Base-by-base conservation (phyloP, 1,140 invertebrate species). In the Penaeus vannamei region DNA sequence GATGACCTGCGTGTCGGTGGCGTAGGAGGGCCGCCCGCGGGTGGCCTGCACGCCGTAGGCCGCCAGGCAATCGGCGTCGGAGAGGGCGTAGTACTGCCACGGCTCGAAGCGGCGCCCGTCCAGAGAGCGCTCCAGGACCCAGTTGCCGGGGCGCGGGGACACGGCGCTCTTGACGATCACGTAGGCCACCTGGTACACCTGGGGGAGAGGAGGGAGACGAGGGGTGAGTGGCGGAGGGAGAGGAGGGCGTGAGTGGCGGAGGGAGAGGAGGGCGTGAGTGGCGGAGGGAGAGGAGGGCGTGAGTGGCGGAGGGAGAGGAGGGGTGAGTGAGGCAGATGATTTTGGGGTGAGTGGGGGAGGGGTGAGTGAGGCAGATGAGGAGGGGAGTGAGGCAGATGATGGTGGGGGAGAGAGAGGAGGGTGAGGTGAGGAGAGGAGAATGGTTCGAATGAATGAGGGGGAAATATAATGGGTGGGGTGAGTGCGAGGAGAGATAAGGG, bases 151-250 rank as follows among this genome's bases (percentile, higher is more conserved):
- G 42, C 97, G 94, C 0, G 98, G 97, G 0, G 97, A 98, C 83
- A 96, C 97, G 1, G 96, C 98, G 10, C 97, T 95, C 93, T 98
- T 98, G 20, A 99, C 94, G 91, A 97, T 97, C 1, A 99, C 95
- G 93, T 98, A 97, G 1, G 97, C 96, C 2, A 99, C 95, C 94
- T 99, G 97, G 93, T 98, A 98, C 90, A 97, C 95, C 98, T 99
- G 94, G 20, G 85, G 92, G 92, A 12, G 22, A 61, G 59, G 19
- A 0, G 53, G 46, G 42, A 42, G 84, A 32, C 2, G 19, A 46
- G 42, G 12, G 36, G 20, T 12, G 29, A 10, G 77, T n/a, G 46
- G 86, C 32, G 23, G 32, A 0, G 53, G 46, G 42, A 42, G 84
- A 32, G 0, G 66, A 36, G 29, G 66, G 46, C 1, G 14, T 0